phyloP scores from a whole-genome alignment of 2,113 vertebrate species.

The Heptranchias perlo region DNA sequence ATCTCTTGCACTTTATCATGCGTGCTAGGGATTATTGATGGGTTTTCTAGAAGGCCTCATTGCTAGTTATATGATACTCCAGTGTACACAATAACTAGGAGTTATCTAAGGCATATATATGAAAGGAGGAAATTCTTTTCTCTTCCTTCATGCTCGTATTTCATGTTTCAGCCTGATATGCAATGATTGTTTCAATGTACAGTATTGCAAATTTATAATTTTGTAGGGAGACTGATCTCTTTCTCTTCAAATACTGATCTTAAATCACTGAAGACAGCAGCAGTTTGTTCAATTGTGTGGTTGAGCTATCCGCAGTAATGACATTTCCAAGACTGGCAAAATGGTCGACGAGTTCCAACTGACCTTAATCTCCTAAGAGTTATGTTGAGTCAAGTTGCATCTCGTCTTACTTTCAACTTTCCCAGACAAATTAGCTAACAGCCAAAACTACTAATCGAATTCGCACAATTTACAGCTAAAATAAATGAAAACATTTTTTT shows the following conservation, averaged over 20 bases:
- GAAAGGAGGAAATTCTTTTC: background rate
- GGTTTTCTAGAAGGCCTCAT: background rate
- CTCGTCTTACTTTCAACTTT: background rate
- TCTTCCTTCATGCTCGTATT: background rate
- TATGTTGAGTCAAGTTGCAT: background rate
- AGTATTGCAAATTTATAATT: background rate
- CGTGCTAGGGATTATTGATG: background rate
- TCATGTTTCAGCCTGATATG: background rate
- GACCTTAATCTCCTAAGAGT: background rate
- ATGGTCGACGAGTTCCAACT: background rate
- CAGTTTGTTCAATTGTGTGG: slow-evolving; percentile 24
- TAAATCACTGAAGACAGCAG: background rate
- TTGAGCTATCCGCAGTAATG: slow-evolving; percentile 16
- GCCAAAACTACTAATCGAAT: background rate
- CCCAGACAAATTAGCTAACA: background rate
- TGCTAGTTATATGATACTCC: background rate
- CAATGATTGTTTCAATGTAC: background rate
- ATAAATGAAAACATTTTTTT: background rate
- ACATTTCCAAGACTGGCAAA: slow-evolving; percentile 6
- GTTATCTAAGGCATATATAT: background rate
- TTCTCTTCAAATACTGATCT: slow-evolving; percentile 18
- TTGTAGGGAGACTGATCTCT: background rate
- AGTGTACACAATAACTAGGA: background rate
- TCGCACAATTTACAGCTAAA: background rate
- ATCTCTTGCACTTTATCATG: background rate